Evolutionary conservation across 2,113 vertebrate species (phyloP), one percentile per base, ranked within the genome.

Genomic region (Indicator indicator): DNA sequence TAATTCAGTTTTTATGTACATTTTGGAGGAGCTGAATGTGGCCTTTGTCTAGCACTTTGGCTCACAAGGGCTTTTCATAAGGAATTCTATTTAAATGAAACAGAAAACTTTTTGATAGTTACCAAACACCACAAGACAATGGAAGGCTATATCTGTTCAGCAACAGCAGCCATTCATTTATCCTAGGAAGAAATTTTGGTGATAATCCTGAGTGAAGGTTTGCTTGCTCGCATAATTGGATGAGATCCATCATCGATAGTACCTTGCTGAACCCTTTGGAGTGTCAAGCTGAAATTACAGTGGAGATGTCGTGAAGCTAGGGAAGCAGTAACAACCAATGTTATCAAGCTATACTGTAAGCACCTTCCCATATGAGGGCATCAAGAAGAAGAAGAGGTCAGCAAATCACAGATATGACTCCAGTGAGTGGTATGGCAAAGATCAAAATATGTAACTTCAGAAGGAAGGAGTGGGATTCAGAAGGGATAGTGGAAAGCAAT

Each of bases 31-130:
- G 46, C 46, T 97, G 90, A 97, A 97, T 95, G 94, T 82, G 63
- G 90, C 23, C 88, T 96, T 97, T 95, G 96, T 96, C 58, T 94
- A 79, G 79, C 1, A 5, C 15, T 75, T 95, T 97, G 95, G 95
- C 96, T 95, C 91, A 95, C 79, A 94, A 89, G 80, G 85, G 54
- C 80, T 96, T 96, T 95, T 94, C 90, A 84, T 95, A 88, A 91
- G 67, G 93, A 93, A 86, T 92, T 90, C 83, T 92, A 59, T 82
- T 94, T 93, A 79, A 94, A 90, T 75, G 80, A 78, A 95, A 92
- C 72, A 91, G 94, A 96, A 97, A 95, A 94, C 93, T 94, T 96
- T 96, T 86, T 92, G 94, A 95, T 96, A 92, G 93, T 93, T 96
- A 95, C 94, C 83, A 87, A 96, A 96, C 63, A 92, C 86, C 74